Percentiles rank a stretch among this genome's conserved stretches.
Conservation (phyloP, 2,113 vertebrate species). For the Amblyornis subalaris region DNA sequence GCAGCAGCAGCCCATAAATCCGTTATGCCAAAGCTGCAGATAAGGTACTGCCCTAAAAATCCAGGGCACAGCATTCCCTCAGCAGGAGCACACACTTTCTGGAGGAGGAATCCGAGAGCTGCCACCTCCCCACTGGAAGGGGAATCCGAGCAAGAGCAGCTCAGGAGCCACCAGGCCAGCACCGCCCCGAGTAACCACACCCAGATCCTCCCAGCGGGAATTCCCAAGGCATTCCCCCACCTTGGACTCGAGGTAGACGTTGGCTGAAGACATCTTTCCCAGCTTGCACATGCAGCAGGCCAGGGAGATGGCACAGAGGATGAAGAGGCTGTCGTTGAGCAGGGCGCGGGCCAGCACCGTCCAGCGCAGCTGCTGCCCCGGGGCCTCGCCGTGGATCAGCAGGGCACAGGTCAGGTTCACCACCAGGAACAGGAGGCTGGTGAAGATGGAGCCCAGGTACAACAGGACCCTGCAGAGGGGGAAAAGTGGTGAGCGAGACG, state of each 20-base stretch:
- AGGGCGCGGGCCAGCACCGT: slow-evolving; percentile 83
- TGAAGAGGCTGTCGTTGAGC: slow-evolving; percentile 91
- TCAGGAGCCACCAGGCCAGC: background rate
- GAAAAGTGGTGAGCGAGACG: background rate
- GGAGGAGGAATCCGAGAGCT: background rate
- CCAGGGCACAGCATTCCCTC: background rate
- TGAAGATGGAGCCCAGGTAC: slow-evolving; percentile 83
- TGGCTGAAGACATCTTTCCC: slow-evolving; percentile 95
- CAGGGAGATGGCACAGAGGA: slow-evolving; percentile 89
- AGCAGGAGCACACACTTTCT: background rate
- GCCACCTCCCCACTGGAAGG: background rate
- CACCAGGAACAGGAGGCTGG: slow-evolving; percentile 86
- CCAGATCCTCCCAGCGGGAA: background rate
- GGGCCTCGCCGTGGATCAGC: slow-evolving; percentile 77
- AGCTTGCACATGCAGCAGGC: slow-evolving; percentile 91
- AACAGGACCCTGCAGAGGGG: slow-evolving; percentile 77
- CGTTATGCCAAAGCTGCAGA: background rate
- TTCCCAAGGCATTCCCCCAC: slow-evolving; percentile 54
- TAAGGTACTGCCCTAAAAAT: background rate
- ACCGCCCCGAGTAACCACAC: background rate
- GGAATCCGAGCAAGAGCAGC: background rate
- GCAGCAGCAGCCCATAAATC: background rate
- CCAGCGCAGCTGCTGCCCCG: slow-evolving; percentile 76
- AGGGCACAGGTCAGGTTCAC: slow-evolving; percentile 92
- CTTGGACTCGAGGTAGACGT: slow-evolving; percentile 97